Base-by-base conservation (phyloP, 2,113 vertebrate genomes). In the Tupaia tana region DNA sequence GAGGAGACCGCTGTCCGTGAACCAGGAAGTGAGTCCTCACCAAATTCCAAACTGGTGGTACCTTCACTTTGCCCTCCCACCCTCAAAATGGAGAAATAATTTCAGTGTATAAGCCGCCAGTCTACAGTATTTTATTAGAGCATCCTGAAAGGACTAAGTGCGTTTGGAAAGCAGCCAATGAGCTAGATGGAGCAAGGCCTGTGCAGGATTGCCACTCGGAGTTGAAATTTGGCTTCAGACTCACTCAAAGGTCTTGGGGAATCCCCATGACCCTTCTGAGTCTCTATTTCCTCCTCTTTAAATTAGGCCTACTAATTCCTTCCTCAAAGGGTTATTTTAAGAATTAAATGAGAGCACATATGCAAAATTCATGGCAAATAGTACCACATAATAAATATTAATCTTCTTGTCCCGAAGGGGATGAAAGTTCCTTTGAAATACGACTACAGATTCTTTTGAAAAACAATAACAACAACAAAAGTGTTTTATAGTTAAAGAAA, bases 401-500 rank as follows among this genome's bases (percentile, higher is more conserved):
- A 91, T 88, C 29, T 10, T 20, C 43, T 83, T 80, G 9, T 22
- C 74, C 92, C 20, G 16, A n/a, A 74, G 73, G 69, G 12, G 79
- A 93, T 96, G 82, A 75, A 92, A 75, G 4, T 78, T 61, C 15
- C 66, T 92, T 91, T 88, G 85, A 95, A 91, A 96, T 64, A 94
- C 61, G 34, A 61, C 85, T 59, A 78, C 5, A 73, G 66, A 80
- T 71, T 27, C 43, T 94, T 95, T 95, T 90, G 19, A 31, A 78
- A 93, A 89, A 73, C 82, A 96, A 92, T 25, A 84, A 89, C 10
- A 80, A 54, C 43, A 59, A 75, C 66, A 58, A 59, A 95, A 93
- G 22, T 92, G 90, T 89, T 96, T 96, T 95, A 66, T 96, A 64
- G 85, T 95, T 95, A 79, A 94, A 80, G 43, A 77, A 94, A 27